A percentile compares a stretch with the other conserved stretches of the same genome.
These are phyloP conservation scores for Alviniconcha marisindica DNA, from an alignment of 1,140 invertebrate species.

Conservation along the genomic window DNA sequence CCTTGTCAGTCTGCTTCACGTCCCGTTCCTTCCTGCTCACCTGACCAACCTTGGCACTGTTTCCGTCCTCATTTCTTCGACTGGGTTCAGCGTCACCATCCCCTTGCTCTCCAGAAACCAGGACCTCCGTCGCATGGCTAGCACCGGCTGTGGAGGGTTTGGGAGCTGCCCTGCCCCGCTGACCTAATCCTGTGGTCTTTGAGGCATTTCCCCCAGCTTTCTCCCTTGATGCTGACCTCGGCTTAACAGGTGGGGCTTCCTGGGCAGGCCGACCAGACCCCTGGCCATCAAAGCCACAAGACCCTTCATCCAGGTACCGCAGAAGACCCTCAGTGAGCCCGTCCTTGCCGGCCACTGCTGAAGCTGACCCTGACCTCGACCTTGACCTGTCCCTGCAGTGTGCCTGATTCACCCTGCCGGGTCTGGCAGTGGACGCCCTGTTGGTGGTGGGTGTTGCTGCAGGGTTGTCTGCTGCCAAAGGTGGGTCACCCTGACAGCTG, in stretches of 20 bases:
- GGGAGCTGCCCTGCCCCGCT: not conserved
- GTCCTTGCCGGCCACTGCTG: not conserved
- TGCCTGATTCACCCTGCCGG: no score
- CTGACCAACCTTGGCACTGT: not conserved
- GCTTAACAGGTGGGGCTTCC: not conserved
- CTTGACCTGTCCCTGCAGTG: no score
- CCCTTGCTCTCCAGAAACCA: no score
- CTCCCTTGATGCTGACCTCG: no score
- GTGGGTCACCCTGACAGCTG: not conserved
- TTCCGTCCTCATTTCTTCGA: not conserved
- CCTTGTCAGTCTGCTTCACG: not conserved
- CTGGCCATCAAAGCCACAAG: constrained; percentile 33
- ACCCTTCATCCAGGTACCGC: constrained; percentile 45
- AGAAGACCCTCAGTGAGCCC: constrained; percentile 37
- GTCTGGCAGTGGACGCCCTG: no score
- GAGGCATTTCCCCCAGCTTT: no score
- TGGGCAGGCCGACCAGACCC: not conserved
- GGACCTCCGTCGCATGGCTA: no score
- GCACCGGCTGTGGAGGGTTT: no score
- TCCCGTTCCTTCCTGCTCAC: not conserved
- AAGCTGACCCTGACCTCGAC: not conserved
- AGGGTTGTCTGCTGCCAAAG: no score
- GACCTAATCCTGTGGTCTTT: not conserved
- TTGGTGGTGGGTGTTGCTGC: not conserved
- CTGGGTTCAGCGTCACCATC: no score